phyloP scores from a whole-genome alignment of 2,797 vertebrate species.

The Neosilurus mollespiculum region DNA sequence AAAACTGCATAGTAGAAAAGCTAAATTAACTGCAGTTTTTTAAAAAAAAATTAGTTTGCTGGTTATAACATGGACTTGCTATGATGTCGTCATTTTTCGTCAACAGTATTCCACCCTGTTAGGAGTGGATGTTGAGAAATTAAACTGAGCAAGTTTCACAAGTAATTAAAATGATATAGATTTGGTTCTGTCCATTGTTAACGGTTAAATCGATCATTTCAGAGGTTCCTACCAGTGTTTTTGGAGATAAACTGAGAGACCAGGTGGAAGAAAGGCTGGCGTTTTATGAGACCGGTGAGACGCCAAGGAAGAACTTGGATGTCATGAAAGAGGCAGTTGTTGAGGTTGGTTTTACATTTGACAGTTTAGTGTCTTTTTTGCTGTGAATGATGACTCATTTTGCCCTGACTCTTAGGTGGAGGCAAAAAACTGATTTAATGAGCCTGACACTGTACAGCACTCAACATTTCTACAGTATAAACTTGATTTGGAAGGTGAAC shows the following conservation, averaged over 20 bases:
- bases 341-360: conserved; percentile 74
- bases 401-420: conserved; percentile 79
- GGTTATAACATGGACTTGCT: conserved; percentile 59
- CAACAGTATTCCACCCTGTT: conserved; percentile 86
- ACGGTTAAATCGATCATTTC: not conserved
- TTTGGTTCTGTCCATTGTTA: not conserved
- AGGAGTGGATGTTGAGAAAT: conserved; percentile 73
- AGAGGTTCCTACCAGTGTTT: conserved; percentile 90
- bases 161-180: rapidly evolving
- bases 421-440: conserved; percentile 97
- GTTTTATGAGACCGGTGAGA: conserved; percentile 90
- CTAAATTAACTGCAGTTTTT: not conserved
- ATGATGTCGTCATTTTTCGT: conserved; percentile 97
- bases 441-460: conserved; percentile 81
- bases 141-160: conserved; percentile 80
- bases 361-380: not conserved
- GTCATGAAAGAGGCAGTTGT: conserved; percentile 93
- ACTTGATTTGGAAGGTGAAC: no score
- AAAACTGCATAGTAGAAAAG: not conserved
- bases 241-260: conserved; percentile 87
- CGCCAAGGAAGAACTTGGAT: conserved; percentile 89
- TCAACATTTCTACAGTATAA: rapidly evolving
- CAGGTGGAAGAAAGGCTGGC: conserved; percentile 93
- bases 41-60: no score
- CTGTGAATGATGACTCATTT: conserved; percentile 81